These are phyloP conservation scores for Chelon auratus DNA, from an alignment of 2,797 vertebrate species.

Conservation along the genomic window DNA sequence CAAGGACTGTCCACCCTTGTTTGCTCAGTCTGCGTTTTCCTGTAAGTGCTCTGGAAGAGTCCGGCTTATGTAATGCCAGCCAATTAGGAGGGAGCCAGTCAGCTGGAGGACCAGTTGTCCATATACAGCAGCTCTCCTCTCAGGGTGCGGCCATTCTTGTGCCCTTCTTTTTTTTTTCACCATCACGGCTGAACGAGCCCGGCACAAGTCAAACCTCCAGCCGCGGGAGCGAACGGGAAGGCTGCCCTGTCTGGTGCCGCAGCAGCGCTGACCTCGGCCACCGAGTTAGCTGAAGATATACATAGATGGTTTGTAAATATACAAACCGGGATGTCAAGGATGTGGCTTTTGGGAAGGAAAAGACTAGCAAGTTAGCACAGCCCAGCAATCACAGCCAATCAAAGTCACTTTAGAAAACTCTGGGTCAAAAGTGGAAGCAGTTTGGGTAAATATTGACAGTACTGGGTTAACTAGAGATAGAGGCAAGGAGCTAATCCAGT, in stretches of 20 bases:
- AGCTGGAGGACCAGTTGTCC: conserved; percentile 53
- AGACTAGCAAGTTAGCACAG: background rate
- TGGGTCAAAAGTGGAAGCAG: conserved; percentile 8
- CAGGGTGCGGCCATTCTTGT: conserved; percentile 32
- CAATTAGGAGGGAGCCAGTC: conserved; percentile 65
- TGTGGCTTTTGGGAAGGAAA: conserved; percentile 40
- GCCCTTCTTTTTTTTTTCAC: background rate
- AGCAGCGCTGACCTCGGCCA: conserved; percentile 57
- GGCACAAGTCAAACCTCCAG: conserved; percentile 46
- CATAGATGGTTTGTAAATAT: conserved; percentile 66
- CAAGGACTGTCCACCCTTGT: conserved; percentile 10
- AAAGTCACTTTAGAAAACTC: background rate
- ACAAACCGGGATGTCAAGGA: conserved; percentile 22
- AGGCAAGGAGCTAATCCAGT: background rate
- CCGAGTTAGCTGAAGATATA: conserved; percentile 46
- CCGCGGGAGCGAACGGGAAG: conserved; percentile 48
- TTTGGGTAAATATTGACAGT: background rate
- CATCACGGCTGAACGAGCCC: conserved; percentile 12
- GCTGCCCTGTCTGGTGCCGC: conserved; percentile 26
- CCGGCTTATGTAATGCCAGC: conserved; percentile 58
- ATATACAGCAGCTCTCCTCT: conserved; percentile 31
- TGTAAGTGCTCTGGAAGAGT: conserved; percentile 47
- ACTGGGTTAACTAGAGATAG: background rate
- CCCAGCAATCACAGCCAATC: background rate
- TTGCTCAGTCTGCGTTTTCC: conserved; percentile 32